Evolutionary conservation across 2,888 invertebrate genomes (phyloP), one percentile per base, ranked within the genome.

Genomic region (Apoda limacodes): DNA sequence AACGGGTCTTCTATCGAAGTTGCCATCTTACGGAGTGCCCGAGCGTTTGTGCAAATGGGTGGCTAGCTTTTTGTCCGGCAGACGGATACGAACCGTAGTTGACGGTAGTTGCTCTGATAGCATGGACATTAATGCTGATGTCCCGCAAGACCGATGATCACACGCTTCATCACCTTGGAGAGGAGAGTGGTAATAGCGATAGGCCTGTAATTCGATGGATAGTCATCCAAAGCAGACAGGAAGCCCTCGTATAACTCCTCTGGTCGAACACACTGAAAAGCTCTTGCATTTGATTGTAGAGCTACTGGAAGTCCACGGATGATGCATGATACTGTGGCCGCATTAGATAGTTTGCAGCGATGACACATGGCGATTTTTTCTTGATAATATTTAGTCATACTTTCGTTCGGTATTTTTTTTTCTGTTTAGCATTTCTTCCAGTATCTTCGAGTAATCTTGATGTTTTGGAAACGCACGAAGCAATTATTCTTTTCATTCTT

Each of bases 381-480:
- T 22, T 55, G 52, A n/a, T 46, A 51, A 17, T 52, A 53, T 22
- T 52, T 45, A 0, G 47, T 50, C 48, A 51, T 50, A 0, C 23
- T 33, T 28, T 50, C 44, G 4, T 12, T 22, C 3, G 35, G 28
- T 19, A 43, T 9, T 29, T 50, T 49, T 22, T 34, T 47, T 21
- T 19, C 50, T 30, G 0, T 29, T 13, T n/a, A 48, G 19, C 37
- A 50, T 31, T 19, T 51, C 50, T 15, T 48, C 48, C 1, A 50
- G 13, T 7, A 44, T 19, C 5, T 25, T 34, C 3, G 30, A 30
- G 15, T 43, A 50, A 13, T 55, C 51, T 0, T 43, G 38, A 25
- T 47, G 40, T 14, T 25, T 39, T 0, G 50, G 50, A 27, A 54
- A 50, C 1, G 51, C 48, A 1, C 47, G 37, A 3, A 39, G 2